These are phyloP conservation scores for Loris lydekkerianus DNA, from an alignment of 2,797 vertebrate species.

Conservation along the genomic window DNA sequence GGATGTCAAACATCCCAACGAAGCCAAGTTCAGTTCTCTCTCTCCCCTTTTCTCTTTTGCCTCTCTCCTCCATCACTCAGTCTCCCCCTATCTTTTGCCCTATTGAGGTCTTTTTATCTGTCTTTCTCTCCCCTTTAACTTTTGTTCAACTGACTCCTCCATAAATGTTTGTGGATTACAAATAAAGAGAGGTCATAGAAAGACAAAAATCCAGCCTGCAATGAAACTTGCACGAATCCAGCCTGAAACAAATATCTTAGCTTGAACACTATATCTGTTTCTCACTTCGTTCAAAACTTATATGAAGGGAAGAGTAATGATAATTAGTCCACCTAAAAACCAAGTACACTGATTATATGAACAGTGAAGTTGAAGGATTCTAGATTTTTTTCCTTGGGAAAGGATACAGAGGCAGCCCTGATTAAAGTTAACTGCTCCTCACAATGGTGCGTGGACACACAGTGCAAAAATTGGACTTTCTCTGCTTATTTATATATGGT, in stretches of 20 bases:
- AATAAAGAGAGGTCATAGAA: background rate
- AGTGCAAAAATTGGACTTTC: conserved; percentile 7
- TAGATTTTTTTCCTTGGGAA: conserved; percentile 2
- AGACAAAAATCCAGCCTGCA: background rate
- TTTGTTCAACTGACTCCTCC: background rate
- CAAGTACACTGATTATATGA: background rate
- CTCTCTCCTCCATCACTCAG: background rate
- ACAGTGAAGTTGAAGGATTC: background rate
- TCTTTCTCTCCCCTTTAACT: background rate
- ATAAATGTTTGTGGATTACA: background rate
- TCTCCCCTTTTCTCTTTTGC: background rate
- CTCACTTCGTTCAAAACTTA: background rate
- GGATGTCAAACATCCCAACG: background rate
- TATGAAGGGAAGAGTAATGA: background rate
- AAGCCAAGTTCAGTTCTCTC: background rate
- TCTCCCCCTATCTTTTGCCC: too few relatives aligned
- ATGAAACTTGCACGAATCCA: background rate
- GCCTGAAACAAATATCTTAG: background rate
- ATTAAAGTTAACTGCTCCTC: background rate
- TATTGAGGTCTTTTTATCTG: background rate
- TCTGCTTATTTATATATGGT: background rate
- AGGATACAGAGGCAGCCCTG: background rate
- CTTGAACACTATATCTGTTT: background rate
- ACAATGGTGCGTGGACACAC: accelerated
- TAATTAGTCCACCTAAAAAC: background rate